Evolutionary conservation across 1,140 invertebrate genomes (phyloP).

Genomic region (Eriocheir sinensis): DNA sequence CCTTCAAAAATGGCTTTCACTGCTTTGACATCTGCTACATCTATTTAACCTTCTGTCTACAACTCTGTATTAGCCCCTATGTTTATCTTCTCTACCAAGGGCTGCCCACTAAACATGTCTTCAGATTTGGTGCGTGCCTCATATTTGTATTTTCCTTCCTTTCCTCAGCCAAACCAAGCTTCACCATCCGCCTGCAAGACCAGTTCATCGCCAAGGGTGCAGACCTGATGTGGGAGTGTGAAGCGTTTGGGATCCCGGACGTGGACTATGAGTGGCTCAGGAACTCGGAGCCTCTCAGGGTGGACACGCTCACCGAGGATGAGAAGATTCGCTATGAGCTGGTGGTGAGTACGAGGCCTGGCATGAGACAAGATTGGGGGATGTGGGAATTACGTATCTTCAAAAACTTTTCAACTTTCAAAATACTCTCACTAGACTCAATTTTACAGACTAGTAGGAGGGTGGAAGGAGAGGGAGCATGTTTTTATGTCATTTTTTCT

Average conservation of each 20-base stretch:
- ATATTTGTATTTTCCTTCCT: background rate
- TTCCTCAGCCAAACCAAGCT: constrained; percentile 88
- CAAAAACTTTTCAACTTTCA: no score
- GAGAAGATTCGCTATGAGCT: constrained; percentile 89
- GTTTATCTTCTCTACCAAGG: background rate
- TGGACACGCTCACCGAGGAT: constrained; percentile 84
- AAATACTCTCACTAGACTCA: no score
- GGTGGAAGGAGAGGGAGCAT: no score
- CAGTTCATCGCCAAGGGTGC: constrained; percentile 92
- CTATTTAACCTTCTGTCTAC: background rate
- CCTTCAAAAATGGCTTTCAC: no score
- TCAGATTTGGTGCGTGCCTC: background rate
- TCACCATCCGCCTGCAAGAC: constrained; percentile 93
- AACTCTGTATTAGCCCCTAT: background rate
- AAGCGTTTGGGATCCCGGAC: constrained; percentile 97
- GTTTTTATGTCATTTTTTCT: no score
- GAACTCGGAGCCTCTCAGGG: constrained; percentile 89
- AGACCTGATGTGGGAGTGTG: constrained; percentile 95
- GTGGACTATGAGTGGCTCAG: constrained; percentile 96
- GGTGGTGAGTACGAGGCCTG: constrained; percentile 69
- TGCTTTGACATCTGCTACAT: no score
- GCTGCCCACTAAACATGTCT: no score
- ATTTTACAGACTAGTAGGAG: no score
- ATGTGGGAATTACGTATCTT: background rate
- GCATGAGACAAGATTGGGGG: background rate